phyloP scores from a whole-genome alignment of 2,113 vertebrate genomes.

The Haplochromis vanheusdeni region DNA sequence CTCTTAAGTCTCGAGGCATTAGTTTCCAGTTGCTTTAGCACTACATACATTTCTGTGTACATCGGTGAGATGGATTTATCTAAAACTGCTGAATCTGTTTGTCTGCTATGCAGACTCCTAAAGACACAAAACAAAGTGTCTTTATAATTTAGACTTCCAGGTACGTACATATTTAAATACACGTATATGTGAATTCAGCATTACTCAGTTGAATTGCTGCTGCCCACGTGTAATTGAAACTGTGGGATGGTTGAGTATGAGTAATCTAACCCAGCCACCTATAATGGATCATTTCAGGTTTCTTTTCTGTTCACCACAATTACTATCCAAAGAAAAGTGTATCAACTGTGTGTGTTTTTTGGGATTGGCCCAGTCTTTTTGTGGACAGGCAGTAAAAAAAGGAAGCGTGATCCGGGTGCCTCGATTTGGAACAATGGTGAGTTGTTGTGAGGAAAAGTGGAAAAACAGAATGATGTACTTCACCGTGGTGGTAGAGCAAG shows the following conservation, averaged over 20 bases:
- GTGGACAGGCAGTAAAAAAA: slow-evolving; percentile 25
- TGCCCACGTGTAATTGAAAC: slow-evolving; percentile 8
- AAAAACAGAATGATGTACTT: slow-evolving; percentile 46
- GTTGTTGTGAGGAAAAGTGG: slow-evolving; percentile 7
- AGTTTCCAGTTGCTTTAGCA: not conserved
- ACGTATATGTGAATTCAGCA: not conserved
- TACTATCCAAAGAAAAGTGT: slow-evolving; percentile 29
- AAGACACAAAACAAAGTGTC: not conserved
- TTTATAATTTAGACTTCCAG: not conserved
- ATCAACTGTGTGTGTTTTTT: slow-evolving; percentile 26
- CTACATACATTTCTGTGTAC: not conserved
- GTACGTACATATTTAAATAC: not conserved
- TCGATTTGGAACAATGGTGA: slow-evolving; percentile 30
- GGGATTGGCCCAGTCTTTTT: slow-evolving; percentile 15
- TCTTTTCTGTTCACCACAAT: slow-evolving; percentile 25
- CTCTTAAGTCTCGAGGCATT: not conserved
- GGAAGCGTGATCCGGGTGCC: slow-evolving; percentile 1
- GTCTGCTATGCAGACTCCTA: not conserved
- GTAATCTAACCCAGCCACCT: slow-evolving; percentile 1
- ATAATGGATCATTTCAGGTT: slow-evolving; percentile 34
- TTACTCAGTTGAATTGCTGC: not conserved
- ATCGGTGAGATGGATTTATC: not conserved
- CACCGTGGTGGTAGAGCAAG: not conserved
- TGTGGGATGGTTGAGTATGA: slow-evolving; percentile 12
- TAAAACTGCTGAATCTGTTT: not conserved